Percentiles rank a stretch among this genome's conserved stretches.
phyloP scores from a whole-genome alignment of 2,888 invertebrate genomes.

The Nysson spinosus region DNA sequence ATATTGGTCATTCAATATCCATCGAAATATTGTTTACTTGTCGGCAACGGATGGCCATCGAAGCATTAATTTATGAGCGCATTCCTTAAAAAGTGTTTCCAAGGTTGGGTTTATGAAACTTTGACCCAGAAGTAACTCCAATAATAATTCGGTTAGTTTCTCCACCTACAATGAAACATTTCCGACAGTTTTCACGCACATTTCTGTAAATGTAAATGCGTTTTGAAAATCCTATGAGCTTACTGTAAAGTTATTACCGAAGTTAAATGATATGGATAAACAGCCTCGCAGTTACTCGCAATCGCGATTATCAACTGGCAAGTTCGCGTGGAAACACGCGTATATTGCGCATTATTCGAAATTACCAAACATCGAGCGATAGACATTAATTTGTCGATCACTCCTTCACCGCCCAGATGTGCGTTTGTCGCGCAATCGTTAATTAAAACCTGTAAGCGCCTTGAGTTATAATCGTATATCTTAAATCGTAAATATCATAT shows the following conservation, averaged over 20 bases:
- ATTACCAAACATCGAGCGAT: slow-evolving; percentile 75
- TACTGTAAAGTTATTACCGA: slow-evolving; percentile 65
- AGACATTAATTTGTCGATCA: slow-evolving; percentile 73
- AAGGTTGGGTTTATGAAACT: slow-evolving; percentile 74
- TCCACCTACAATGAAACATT: slow-evolving; percentile 66
- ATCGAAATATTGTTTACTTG: slow-evolving; percentile 51
- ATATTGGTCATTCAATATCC: neutral
- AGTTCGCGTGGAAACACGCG: slow-evolving; percentile 72
- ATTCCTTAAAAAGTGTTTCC: slow-evolving; percentile 72
- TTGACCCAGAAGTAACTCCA: slow-evolving; percentile 72
- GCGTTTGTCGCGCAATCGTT: slow-evolving; percentile 74
- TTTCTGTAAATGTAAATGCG: no score
- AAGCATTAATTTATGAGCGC: slow-evolving; percentile 73
- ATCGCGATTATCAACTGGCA: slow-evolving; percentile 75
- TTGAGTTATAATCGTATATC: neutral
- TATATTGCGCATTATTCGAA: slow-evolving; percentile 75
- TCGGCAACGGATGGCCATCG: slow-evolving; percentile 75
- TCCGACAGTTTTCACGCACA: no score
- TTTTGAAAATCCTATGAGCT: slow-evolving; percentile 12
- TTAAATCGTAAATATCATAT: neutral
- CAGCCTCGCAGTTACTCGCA: slow-evolving; percentile 72
- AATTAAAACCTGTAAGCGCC: slow-evolving; percentile 64
- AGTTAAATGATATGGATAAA: slow-evolving; percentile 73
- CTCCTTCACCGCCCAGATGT: slow-evolving; percentile 72
- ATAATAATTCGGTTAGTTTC: slow-evolving; percentile 71